Conservation (phyloP, 2,113 vertebrate genomes). For the Sinosuthora webbiana region DNA sequence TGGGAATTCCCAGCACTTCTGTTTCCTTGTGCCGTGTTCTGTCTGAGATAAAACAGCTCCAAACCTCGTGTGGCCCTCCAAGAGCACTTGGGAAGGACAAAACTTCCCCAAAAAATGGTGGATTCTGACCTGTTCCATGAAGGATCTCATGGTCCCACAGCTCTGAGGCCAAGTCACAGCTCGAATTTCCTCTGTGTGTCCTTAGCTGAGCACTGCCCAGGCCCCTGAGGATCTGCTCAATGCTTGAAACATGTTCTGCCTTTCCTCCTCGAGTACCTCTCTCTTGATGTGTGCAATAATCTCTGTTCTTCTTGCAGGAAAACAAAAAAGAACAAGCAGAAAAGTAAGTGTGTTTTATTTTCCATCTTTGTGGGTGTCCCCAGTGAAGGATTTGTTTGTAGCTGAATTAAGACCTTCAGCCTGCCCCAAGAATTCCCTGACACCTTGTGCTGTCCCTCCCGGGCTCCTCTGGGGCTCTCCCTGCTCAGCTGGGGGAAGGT, state of each 20-base stretch:
- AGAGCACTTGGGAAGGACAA: not conserved
- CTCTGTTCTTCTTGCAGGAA: constrained; percentile 80
- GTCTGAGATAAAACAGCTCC: not conserved
- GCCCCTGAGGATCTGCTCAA: not conserved
- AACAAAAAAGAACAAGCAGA: constrained; percentile 99
- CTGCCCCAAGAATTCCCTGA: not conserved
- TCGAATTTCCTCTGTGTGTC: not conserved
- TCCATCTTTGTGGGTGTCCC: not conserved
- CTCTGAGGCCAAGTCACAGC: not conserved
- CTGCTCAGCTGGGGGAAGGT: not conserved
- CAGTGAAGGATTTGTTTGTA: not conserved
- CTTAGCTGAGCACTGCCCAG: not conserved
- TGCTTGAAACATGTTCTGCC: not conserved
- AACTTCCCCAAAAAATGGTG: not conserved
- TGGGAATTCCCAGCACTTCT: not conserved
- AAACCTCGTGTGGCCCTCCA: not conserved
- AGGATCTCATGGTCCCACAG: too few species aligned
- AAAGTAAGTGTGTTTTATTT: constrained; percentile 80
- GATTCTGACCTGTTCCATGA: not conserved
- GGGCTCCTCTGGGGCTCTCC: not conserved
- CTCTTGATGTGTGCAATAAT: not conserved
- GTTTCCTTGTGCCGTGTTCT: not conserved
- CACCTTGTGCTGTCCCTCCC: not conserved
- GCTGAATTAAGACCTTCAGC: not conserved
- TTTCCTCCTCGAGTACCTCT: not conserved